Base-by-base conservation (phyloP, 2,113 vertebrate species). In the Lethenteron reissneri region DNA sequence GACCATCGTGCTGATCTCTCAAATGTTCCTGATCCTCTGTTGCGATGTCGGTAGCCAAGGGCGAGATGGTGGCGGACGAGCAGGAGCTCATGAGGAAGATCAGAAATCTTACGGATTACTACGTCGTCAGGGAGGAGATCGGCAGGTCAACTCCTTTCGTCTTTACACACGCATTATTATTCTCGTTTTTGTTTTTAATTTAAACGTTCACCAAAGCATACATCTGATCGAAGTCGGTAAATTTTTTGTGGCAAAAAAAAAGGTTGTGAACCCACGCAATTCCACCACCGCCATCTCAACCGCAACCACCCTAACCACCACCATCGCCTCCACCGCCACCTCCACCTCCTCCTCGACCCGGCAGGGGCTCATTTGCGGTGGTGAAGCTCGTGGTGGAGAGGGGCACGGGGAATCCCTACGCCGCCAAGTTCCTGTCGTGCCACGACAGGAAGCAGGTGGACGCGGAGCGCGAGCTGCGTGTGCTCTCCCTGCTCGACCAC, bases 281-380 rank as follows among this genome's bases (percentile, higher is more conserved):
- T 41, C 41, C 41, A 14, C 60, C 60, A 64, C 21, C 60, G 14
- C 41, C 21, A 14, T 64, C 60, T 64, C 60, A 15, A 64, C 60
- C 60, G 14, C 60, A 14, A 15, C 60, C 60, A 15, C 60, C 3
- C 60, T 64, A 64, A 15, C 60, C 60, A 14, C 60, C 60, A 7
- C 8, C 60, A 14, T 64, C 60, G 14, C 60, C 21, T 15, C 21
- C 60, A 41, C 41, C 6, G 41, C 41, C 41, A 41, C 41, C n/a
- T 68, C 25, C 64, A 10, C 10, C n/a, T 68, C 25, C 64, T 68
- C 25, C 64, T 17, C 56, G 85, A 96, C 74, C 89, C 90, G 0
- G 8, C 81, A 99, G 94, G 78, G 94, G 94, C 2, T 84, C 92
- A 10, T 99, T 97, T 80, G 94, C 89, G n/a, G 97, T 96, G n/a